Base-by-base conservation (phyloP, 2,113 vertebrate species). In the Aegithalos caudatus region DNA sequence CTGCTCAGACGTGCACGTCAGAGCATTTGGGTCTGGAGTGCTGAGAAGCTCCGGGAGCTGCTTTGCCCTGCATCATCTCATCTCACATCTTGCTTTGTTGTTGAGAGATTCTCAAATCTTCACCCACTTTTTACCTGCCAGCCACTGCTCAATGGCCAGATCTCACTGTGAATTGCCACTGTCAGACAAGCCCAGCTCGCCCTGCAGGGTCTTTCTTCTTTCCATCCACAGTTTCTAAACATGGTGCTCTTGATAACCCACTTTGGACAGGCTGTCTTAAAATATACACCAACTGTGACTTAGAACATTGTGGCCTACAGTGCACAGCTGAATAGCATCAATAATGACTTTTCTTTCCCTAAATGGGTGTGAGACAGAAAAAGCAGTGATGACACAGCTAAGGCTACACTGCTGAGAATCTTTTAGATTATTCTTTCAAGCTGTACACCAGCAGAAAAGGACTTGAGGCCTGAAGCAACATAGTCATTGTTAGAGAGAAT, bases 91-190 rank as follows among this genome's bases (percentile, higher is more conserved):
- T 35, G 27, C 54, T 21, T 37, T 85, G 35, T 54, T 50, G 85
- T 21, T 74, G 25, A 66, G 14, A 82, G 10, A 74, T 29, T 47
- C n/a, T 51, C 33, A 42, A 90, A 45, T 33, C 23, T 62, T 71
- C 64, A 54, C 21, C 40, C 40, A 20, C 48, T 81, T 77, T 64
- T 60, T 47, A 66, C 47, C 40, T 72, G 61, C 42, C 53, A 65
- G 61, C 10, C 67, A 53, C 38, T 16, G 58, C 35, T 73, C 54
- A 54, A 3, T 0, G 11, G 27, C 47, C 0, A 0, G 11, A n/a
- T n/a, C 44, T 79, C 40, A 45, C 29, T 18, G 6, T 4, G 0
- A 35, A 14, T 2, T 60, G 56, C 35, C 38, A n/a, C 28, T 35
- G 42, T 14, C 17, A 8, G 20, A 44, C 8, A 76, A 51, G 23